Percentiles rank a stretch among this genome's conserved stretches.
phyloP scores from a whole-genome alignment of 2,888 invertebrate genomes.

The Palloptera scutellata region DNA sequence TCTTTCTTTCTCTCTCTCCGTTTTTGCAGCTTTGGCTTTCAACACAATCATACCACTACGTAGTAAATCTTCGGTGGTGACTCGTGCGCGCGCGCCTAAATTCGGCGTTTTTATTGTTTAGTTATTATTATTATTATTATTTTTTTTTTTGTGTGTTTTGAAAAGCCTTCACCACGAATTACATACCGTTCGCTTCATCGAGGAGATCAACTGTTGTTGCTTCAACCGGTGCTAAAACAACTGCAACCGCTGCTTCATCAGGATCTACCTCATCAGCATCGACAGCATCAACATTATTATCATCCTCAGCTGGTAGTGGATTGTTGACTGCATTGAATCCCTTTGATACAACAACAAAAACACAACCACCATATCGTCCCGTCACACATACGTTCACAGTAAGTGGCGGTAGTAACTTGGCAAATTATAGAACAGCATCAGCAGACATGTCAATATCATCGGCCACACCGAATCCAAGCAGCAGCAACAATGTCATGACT shows the following conservation, averaged over 20 bases:
- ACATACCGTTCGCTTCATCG: constrained; percentile 50
- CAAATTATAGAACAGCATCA: constrained; percentile 18
- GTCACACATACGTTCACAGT: not conserved
- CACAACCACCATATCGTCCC: not conserved
- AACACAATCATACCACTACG: not conserved
- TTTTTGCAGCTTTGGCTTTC: not conserved
- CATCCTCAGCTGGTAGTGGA: constrained; percentile 33
- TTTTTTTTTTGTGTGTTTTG: constrained; percentile 19
- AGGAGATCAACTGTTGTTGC: constrained; percentile 60
- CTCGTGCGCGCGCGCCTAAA: not conserved
- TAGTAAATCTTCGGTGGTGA: not conserved
- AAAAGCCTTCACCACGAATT: constrained; percentile 56
- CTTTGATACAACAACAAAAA: constrained; percentile 31
- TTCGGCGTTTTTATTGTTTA: constrained; percentile 1
- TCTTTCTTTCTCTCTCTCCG: not conserved
- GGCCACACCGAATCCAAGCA: constrained; percentile 20
- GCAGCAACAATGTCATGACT: constrained; percentile 15
- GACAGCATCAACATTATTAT: constrained; percentile 17
- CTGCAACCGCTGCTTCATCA: constrained; percentile 37
- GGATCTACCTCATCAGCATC: constrained; percentile 41
- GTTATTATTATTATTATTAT: not conserved
- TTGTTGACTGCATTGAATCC: constrained; percentile 27
- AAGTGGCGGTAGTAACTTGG: constrained; percentile 21
- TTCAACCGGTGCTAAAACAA: constrained; percentile 46
- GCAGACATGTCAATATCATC: constrained; percentile 11